Evolutionary conservation across 2,888 invertebrate genomes (phyloP).

Genomic region (Augiades crinisus): DNA sequence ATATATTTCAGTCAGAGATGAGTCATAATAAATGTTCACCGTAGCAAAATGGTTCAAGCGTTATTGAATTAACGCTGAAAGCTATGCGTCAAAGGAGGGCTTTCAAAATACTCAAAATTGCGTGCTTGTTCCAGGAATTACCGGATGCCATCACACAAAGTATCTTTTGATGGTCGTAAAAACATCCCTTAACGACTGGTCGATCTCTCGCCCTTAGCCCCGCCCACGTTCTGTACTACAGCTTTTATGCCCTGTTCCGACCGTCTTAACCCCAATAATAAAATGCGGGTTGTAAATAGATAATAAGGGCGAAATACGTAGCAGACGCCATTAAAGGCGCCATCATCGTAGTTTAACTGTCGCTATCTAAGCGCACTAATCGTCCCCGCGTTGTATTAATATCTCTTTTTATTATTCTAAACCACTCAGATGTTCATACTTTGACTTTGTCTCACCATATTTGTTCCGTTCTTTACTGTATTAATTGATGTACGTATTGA

Average conservation of each 20-base stretch:
- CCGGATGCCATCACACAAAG: conserved; percentile 76
- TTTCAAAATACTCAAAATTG: conserved; percentile 44
- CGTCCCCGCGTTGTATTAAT: conserved; percentile 59
- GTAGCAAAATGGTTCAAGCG: background rate
- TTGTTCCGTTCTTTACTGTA: background rate
- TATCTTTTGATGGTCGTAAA: conserved; percentile 80
- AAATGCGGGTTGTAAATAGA: conserved; percentile 80
- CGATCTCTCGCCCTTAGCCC: conserved; percentile 61
- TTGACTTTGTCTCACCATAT: background rate
- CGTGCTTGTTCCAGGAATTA: conserved; percentile 61
- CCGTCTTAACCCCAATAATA: conserved; percentile 80
- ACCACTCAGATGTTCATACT: conserved; percentile 29
- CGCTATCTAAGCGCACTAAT: conserved; percentile 61
- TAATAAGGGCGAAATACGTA: conserved; percentile 72
- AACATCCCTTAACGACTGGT: conserved; percentile 76
- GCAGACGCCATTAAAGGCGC: conserved; percentile 74
- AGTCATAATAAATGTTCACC: conserved; percentile 2
- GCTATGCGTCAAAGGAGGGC: conserved; percentile 26
- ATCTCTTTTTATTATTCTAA: conserved; percentile 48
- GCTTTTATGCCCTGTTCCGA: conserved; percentile 59
- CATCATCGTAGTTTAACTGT: conserved; percentile 60
- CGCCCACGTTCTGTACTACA: conserved; percentile 57
- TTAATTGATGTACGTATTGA: no score
- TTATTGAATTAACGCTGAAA: conserved; percentile 20
- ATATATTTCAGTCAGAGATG: no score